Evolutionary conservation across 1,140 invertebrate species (phyloP), one percentile per base, ranked within the genome.

Genomic region (Agrypnia vestita): DNA sequence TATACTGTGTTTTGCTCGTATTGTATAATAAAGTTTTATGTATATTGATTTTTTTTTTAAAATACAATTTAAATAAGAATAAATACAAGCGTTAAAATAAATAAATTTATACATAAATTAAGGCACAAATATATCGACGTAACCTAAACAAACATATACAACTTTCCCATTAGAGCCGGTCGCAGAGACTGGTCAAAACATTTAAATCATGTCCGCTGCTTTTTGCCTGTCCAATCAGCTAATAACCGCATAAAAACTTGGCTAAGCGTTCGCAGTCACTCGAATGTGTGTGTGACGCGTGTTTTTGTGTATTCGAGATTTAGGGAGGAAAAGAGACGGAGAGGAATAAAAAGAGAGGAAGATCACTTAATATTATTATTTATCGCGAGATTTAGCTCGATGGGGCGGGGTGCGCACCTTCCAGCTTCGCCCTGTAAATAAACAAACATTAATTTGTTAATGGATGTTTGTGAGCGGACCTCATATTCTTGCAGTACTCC

Each of bases 371-470:
- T 73, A 64, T 62, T 78, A 78, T 78, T 78, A 78, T 78, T 67
- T 78, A 67, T 78, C 15, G 43, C 62, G 46, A 49, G 59, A 67
- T 71, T 71, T 71, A 71, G 67, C 46, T 49, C 19, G 43, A 19
- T 21, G 49, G 25, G 3, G 8, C 0, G 44, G 15, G 55, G 35
- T 7, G 44, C 3, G 9, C 47, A 17, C n/a, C 46, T 47, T 49
- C 47, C 12, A 55, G 47, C 47, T 35, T n/a, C 49, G 59, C 78
- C 81, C 73, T 76, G 73, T 82, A 82, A 82, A 82, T 82, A 82
- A 82, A 82, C 81, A 82, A 82, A 79, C 81, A 79, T 82, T 82
- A 82, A 82, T 82, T 82, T 79, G 81, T 82, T 82, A 82, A 82
- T 82, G 81, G 81, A 82, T 82, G 81, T 82, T 79, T 79, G 77